phyloP scores from a whole-genome alignment of 1,140 invertebrate species.

The Eulimnadia texana region DNA sequence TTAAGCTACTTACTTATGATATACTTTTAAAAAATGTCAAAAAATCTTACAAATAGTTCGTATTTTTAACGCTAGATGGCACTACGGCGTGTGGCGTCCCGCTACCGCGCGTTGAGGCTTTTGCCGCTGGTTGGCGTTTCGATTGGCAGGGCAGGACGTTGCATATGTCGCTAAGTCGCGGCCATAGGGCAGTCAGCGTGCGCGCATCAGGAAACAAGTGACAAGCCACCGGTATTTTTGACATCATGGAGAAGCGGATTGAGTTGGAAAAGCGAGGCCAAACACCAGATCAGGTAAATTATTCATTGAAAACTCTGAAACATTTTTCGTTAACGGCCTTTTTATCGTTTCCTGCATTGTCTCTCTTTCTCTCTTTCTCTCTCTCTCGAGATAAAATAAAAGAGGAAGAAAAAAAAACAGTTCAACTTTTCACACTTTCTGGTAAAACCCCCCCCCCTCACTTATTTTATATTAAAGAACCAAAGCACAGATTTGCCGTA shows the following conservation, averaged over 20 bases:
- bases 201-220: neutral
- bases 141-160: neutral
- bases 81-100: neutral
- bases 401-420: neutral
- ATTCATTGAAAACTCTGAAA: too few species aligned
- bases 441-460: neutral
- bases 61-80: neutral
- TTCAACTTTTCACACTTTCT: neutral
- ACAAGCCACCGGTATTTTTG: neutral
- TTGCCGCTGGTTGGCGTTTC: neutral
- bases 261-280: conserved; percentile 73
- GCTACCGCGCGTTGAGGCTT: neutral
- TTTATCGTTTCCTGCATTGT: too few species aligned
- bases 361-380: too few species aligned
- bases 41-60: neutral
- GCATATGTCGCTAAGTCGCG: neutral
- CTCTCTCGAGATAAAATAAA: too few species aligned
- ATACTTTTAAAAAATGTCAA: too few species aligned
- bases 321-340: too few species aligned
- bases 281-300: conserved; percentile 62
- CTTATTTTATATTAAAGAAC: too few species aligned
- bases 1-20: too few species aligned
- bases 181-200: conserved; percentile 5
- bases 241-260: conserved; percentile 75
- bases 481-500: too few species aligned